Conservation (phyloP, 2,113 vertebrate species). For the Orycteropus afer region DNA sequence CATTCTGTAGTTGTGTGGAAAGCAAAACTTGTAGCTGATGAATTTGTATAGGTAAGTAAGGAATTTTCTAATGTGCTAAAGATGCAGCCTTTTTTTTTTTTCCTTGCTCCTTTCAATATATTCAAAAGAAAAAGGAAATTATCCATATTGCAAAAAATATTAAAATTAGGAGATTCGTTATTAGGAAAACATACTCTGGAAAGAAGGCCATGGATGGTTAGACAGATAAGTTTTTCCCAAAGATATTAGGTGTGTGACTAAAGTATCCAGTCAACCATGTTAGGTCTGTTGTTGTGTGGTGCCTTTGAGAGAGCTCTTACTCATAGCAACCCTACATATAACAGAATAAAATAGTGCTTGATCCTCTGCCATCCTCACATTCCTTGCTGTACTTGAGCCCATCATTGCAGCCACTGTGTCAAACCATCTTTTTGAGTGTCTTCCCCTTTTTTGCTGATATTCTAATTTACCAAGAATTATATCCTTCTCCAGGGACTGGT, state of each 20-base stretch:
- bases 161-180: neutral
- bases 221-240: neutral
- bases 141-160: neutral
- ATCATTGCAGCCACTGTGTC: too few species aligned
- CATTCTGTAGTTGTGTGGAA: neutral
- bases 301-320: too few species aligned
- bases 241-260: neutral
- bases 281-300: too few species aligned
- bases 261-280: neutral
- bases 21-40: too few species aligned
- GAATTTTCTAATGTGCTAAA: neutral
- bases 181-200: neutral
- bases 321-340: too few species aligned
- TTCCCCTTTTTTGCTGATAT: too few species aligned
- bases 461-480: too few species aligned
- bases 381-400: too few species aligned
- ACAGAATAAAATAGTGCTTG: too few species aligned
- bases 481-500: too few species aligned
- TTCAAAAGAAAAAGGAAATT: neutral
- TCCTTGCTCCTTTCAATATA: neutral
- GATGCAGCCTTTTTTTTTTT: neutral
- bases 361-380: too few species aligned
- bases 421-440: too few species aligned
- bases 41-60: neutral
- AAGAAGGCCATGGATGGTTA: rapidly evolving